A percentile compares a stretch with the other conserved stretches of the same genome.
Conservation (phyloP, 2,888 invertebrate species). For the Drosophila testacea region DNA sequence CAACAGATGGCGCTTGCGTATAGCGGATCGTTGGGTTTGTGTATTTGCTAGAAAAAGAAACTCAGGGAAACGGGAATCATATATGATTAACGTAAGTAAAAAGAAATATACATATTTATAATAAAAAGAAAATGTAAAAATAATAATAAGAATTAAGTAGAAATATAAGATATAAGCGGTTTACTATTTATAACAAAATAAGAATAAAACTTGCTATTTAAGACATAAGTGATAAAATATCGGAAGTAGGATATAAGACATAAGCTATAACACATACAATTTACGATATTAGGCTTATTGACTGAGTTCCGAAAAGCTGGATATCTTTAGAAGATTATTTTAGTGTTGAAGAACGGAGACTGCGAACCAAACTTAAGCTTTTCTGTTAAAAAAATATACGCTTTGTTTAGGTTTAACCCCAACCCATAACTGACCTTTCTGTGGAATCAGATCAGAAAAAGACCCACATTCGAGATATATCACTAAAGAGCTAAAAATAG, state of each 20-base stretch:
- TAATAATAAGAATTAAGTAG: not conserved
- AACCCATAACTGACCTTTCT: conserved; percentile 1
- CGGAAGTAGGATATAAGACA: not conserved
- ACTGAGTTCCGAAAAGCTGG: no score
- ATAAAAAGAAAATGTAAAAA: not conserved
- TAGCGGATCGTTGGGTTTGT: conserved; percentile 37
- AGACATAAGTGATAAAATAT: not conserved
- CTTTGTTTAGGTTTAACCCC: not conserved
- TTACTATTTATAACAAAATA: not conserved
- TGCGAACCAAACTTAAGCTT: not conserved
- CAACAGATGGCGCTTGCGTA: conserved; percentile 33
- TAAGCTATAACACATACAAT: not conserved
- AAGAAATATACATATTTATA: not conserved
- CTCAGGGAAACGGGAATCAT: no score
- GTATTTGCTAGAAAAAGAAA: conserved; percentile 12
- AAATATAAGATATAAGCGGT: not conserved
- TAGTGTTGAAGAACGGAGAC: no score
- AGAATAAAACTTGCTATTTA: not conserved
- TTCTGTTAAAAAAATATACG: not conserved
- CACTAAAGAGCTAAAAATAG: conserved; percentile 3
- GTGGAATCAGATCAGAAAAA: not conserved
- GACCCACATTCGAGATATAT: not conserved
- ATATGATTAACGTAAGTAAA: no score
- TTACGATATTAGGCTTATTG: no score
- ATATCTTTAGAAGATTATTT: no score